Evolutionary conservation across 2,797 vertebrate species (phyloP).

Genomic region (Acanthurus tractus): DNA sequence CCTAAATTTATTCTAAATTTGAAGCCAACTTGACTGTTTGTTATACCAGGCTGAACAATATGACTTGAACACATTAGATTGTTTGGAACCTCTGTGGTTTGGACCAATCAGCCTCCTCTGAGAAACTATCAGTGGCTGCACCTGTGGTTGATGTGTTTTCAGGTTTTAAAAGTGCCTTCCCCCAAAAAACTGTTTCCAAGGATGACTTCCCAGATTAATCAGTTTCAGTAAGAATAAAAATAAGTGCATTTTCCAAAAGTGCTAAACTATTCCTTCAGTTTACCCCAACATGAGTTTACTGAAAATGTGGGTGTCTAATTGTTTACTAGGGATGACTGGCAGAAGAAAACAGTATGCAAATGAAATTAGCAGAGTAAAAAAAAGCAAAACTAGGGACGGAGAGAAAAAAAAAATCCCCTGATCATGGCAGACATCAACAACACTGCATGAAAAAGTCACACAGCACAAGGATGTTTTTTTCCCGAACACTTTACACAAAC

Average conservation of each 20-base stretch:
- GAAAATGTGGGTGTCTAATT: constrained; percentile 14
- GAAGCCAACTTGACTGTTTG: too few species aligned
- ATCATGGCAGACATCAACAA: constrained; percentile 33
- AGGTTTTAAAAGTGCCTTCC: too few species aligned
- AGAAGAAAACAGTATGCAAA: constrained; percentile 18
- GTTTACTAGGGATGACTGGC: constrained; percentile 16
- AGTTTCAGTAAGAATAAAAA: neutral
- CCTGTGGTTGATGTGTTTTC: too few species aligned
- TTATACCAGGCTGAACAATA: too few species aligned
- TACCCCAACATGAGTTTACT: constrained; percentile 17
- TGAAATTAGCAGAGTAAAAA: constrained; percentile 30
- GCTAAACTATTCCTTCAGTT: neutral
- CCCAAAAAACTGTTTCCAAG: too few species aligned
- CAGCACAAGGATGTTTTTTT: neutral
- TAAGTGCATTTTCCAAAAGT: neutral
- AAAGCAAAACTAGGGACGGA: constrained; percentile 34
- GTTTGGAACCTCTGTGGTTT: too few species aligned
- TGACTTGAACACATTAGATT: too few species aligned
- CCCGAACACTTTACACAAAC: constrained; percentile 13
- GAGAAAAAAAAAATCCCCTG: constrained; percentile 39
- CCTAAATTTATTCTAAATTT: neutral
- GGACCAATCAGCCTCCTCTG: too few species aligned
- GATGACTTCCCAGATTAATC: too few species aligned
- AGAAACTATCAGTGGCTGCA: too few species aligned
- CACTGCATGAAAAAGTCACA: constrained; percentile 6